phyloP scores from a whole-genome alignment of 2,797 vertebrate genomes.

The Sebastiscus tertius region DNA sequence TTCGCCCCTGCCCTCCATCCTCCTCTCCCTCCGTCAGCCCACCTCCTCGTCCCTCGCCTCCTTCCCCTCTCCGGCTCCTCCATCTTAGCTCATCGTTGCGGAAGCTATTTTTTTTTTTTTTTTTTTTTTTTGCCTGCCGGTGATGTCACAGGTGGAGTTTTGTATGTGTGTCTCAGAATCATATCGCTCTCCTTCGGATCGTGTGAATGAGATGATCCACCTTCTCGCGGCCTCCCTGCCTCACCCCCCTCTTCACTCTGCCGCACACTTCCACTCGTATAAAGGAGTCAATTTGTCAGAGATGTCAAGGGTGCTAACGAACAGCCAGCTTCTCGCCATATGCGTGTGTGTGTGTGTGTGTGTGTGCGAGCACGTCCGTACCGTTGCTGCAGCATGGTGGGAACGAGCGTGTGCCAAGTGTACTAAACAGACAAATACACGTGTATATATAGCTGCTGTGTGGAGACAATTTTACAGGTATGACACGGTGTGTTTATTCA shows the following conservation, averaged over 20 bases:
- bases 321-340: conserved; percentile 73
- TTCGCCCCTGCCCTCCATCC: conserved; percentile 34
- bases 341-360: conserved; percentile 31
- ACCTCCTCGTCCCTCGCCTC: not conserved
- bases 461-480: conserved; percentile 43
- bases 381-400: conserved; percentile 55
- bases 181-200: conserved; percentile 36
- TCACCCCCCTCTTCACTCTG: not conserved
- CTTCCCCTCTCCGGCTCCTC: conserved; percentile 26
- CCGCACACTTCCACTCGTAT: conserved; percentile 80
- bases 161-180: conserved; percentile 32
- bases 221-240: conserved; percentile 30
- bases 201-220: conserved; percentile 70
- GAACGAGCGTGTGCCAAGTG: conserved; percentile 59
- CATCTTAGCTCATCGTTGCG: conserved; percentile 46
- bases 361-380: not conserved
- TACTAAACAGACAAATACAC: conserved; percentile 53
- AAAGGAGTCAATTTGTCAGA: conserved; percentile 87
- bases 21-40: not conserved
- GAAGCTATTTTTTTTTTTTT: not conserved
- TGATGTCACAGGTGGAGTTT: conserved; percentile 52
- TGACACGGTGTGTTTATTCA: not conserved
- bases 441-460: conserved; percentile 33
- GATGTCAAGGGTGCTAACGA: conserved; percentile 81
- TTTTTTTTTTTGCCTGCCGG: conserved; percentile 28